phyloP scores from a whole-genome alignment of 2,797 vertebrate species.

The Artibeus lituratus region DNA sequence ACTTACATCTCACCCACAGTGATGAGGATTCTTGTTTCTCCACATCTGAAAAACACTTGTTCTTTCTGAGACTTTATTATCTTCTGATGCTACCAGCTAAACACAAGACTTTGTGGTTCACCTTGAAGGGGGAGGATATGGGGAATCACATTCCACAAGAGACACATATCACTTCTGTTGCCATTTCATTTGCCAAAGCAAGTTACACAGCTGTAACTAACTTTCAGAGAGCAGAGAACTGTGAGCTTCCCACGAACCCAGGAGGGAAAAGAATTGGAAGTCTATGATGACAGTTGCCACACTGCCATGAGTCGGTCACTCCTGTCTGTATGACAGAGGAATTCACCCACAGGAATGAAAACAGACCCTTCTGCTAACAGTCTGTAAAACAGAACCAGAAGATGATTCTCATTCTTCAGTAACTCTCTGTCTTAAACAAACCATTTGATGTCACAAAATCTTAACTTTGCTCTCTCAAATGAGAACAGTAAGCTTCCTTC shows the following conservation, averaged over 20 bases:
- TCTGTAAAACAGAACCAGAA: background rate
- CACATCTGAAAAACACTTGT: background rate
- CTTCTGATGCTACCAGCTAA: background rate
- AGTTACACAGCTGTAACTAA: too few relatives aligned
- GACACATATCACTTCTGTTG: background rate
- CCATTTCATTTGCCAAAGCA: background rate
- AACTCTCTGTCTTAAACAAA: background rate
- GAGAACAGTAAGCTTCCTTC: background rate
- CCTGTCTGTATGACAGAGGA: background rate
- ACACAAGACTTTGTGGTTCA: background rate
- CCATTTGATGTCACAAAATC: background rate
- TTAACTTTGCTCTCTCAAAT: background rate
- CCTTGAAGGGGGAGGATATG: background rate
- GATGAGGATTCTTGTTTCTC: background rate
- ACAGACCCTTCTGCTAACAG: background rate
- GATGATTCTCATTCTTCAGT: background rate
- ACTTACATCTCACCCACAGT: too few relatives aligned
- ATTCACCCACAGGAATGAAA: background rate
- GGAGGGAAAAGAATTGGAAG: background rate
- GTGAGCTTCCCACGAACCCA: background rate
- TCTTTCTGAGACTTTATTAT: background rate
- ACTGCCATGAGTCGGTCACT: background rate
- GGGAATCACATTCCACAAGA: background rate
- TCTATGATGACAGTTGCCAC: background rate
- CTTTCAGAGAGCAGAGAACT: background rate